Evolutionary conservation across 1,140 invertebrate genomes (phyloP).

Genomic region (Musca domestica): DNA sequence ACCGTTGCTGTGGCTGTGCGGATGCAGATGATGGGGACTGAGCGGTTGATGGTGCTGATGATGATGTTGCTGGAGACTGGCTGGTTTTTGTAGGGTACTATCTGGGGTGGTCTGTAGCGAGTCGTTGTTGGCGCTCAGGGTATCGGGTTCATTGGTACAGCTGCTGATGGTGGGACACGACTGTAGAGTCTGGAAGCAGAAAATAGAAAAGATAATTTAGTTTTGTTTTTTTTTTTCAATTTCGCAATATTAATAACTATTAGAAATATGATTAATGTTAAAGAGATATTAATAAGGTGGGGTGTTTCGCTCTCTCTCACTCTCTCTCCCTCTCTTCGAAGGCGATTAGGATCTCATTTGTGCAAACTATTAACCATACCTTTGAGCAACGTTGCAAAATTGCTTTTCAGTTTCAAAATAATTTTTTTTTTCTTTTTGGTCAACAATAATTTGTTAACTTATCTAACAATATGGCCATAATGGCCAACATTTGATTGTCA

Average conservation of each 20-base stretch:
- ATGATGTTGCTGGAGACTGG: constrained; percentile 23
- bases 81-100: constrained; percentile 45
- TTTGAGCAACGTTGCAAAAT: no score
- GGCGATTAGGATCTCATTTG: no score
- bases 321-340: no score
- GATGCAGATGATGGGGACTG: constrained; percentile 32
- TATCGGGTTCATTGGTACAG: constrained; percentile 50
- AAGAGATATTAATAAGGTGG: no score
- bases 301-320: no score
- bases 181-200: constrained; percentile 42
- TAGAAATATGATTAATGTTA: no score
- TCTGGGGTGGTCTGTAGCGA: constrained; percentile 44
- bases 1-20: constrained; percentile 26
- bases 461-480: neutral
- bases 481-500: constrained; percentile 14
- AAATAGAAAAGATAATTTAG: constrained; percentile 1
- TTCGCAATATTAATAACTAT: no score
- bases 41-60: constrained; percentile 26
- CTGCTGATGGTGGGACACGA: constrained; percentile 43
- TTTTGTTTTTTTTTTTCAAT: no score
- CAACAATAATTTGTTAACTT: constrained; percentile 16
- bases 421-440: no score
- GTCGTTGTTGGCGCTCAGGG: constrained; percentile 44
- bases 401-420: no score
- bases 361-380: no score